phyloP scores from a whole-genome alignment of 1,140 invertebrate genomes.

The Charaxes varanes region DNA sequence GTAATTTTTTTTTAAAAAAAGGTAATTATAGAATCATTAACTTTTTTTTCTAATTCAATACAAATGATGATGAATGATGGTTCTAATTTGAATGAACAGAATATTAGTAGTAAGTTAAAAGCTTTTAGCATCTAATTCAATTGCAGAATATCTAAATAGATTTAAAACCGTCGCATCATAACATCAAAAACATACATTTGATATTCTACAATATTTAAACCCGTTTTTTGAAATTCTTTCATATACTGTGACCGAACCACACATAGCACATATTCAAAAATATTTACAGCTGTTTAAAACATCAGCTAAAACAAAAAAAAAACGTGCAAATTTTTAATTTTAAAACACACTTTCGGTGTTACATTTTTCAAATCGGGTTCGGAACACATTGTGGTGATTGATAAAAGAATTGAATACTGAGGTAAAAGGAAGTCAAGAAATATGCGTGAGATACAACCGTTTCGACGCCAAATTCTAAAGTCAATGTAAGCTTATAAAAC shows the following conservation, averaged over 20 bases:
- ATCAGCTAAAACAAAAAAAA: too few relatives aligned
- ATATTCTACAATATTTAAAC: conserved; percentile 8
- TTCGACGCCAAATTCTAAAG: neutral
- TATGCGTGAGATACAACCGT: conserved; percentile 10
- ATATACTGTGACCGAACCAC: conserved; percentile 22
- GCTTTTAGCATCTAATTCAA: too few relatives aligned
- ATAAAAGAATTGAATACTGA: conserved; percentile 33
- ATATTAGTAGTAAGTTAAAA: too few relatives aligned
- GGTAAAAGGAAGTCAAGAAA: conserved; percentile 23
- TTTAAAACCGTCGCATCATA: neutral
- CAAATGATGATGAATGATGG: too few relatives aligned
- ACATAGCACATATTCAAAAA: neutral
- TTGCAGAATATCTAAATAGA: neutral
- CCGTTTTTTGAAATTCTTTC: conserved; percentile 4
- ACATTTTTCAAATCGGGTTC: conserved; percentile 16
- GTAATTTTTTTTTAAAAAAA: too few relatives aligned
- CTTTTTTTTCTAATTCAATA: too few relatives aligned
- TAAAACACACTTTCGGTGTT: neutral
- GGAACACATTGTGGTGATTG: conserved; percentile 51
- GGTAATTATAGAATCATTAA: too few relatives aligned
- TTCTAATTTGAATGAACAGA: too few relatives aligned
- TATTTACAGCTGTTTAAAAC: too few relatives aligned
- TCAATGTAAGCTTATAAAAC: neutral
- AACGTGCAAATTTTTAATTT: neutral
- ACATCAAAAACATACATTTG: neutral